Conservation (phyloP, 2,888 invertebrate genomes). For the Adelognathus sp. region DNA sequence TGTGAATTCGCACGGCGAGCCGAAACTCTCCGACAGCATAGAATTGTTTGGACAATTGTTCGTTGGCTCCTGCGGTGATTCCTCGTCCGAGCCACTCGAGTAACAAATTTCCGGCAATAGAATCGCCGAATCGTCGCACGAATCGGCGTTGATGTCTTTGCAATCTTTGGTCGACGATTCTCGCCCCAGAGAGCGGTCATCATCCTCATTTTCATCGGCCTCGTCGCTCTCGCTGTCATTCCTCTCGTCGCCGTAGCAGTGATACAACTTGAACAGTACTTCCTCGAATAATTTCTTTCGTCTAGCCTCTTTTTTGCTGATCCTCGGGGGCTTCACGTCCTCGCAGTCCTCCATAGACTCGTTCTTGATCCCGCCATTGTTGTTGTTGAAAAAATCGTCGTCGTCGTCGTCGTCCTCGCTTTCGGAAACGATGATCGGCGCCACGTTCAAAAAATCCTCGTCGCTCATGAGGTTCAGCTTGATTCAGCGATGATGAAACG, state of each 20-base stretch:
- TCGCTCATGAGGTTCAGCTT: constrained; percentile 26
- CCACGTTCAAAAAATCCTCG: constrained; percentile 29
- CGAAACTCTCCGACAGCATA: not conserved
- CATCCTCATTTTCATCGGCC: no score
- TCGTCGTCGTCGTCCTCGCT: constrained; percentile 1
- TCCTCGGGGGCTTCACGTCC: not conserved
- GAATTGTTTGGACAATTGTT: not conserved
- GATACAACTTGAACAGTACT: constrained; percentile 53
- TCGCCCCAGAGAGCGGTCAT: no score
- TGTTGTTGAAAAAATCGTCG: not conserved
- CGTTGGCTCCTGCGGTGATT: not conserved
- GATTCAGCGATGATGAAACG: not conserved
- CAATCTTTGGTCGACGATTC: not conserved
- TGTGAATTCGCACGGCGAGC: not conserved
- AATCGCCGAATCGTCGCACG: not conserved
- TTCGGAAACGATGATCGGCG: constrained; percentile 46
- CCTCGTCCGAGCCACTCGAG: constrained; percentile 41
- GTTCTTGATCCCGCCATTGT: not conserved
- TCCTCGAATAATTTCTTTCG: constrained; percentile 26
- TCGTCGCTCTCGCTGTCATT: not conserved
- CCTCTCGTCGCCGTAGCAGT: constrained; percentile 30
- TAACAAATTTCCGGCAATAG: constrained; percentile 39
- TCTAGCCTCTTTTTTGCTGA: not conserved
- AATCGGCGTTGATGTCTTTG: not conserved
- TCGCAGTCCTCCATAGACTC: not conserved